phyloP scores from a whole-genome alignment of 2,888 invertebrate species.

The Dynastes maya region DNA sequence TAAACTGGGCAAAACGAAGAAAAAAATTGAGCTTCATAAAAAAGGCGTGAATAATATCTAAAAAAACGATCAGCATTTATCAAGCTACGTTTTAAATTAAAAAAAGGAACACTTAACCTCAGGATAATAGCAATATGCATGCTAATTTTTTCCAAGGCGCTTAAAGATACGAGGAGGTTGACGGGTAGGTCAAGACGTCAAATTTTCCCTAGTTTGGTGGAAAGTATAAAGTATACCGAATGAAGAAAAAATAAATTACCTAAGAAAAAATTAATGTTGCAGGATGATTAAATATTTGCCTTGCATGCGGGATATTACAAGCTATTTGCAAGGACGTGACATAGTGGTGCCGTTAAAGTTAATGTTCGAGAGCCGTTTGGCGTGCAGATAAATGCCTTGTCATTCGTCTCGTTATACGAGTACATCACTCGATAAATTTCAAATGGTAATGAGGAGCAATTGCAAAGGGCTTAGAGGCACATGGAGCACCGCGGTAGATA shows the following conservation, averaged over 20 bases:
- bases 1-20: too few relatives aligned
- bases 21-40: too few relatives aligned
- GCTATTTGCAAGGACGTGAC: neutral
- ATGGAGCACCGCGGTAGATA: neutral
- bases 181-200: neutral
- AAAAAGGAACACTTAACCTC: neutral
- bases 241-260: slow-evolving; percentile 3
- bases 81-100: slow-evolving; percentile 16
- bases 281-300: slow-evolving; percentile 23
- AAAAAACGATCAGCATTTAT: neutral
- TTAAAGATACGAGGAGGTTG: neutral
- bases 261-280: neutral
- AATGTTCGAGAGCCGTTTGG: neutral
- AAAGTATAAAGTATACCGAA: neutral
- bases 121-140: slow-evolving; percentile 9
- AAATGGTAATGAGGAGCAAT: slow-evolving; percentile 1
- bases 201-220: neutral
- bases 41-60: neutral
- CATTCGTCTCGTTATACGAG: neutral
- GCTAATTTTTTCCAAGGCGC: slow-evolving; percentile 9
- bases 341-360: neutral
- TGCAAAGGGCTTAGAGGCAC: neutral
- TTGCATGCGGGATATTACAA: slow-evolving; percentile 10
- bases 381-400: neutral
- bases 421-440: neutral